Evolutionary conservation across 2,797 vertebrate species (phyloP), one percentile per base, ranked within the genome.

Genomic region (Columba guinea): DNA sequence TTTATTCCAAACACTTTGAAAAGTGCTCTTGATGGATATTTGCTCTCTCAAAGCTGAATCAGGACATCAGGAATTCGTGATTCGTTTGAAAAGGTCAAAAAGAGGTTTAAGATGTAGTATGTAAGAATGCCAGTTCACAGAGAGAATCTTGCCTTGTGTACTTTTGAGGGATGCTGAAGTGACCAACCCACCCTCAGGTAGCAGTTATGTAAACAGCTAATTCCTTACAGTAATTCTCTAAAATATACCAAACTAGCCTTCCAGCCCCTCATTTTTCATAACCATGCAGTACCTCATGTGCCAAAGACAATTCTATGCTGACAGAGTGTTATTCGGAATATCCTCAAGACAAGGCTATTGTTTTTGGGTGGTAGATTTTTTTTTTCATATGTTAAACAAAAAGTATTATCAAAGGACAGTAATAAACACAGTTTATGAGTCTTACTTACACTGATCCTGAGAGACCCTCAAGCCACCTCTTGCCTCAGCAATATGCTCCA

Each of bases 211-310:
- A 96, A 96, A 90, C 41, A 59, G 62, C 48, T 96, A 87, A 94
- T 95, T 90, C 67, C 84, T 96, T 67, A 35, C 76, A 96, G 91
- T 84, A 94, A 92, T 86, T 91, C 62, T 94, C 76, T 92, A 62
- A 90, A 93, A 62, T 18, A 63, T 35, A 85, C 34, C 49, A 84
- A 88, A 41, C 94, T 95, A 96, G 74, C 35, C 95, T 96, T 94
- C 88, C 60, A 95, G 70, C 44, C 84, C 62, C 53, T 74, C 37
- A 21, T 91, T 94, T 95, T 89, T 75, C 79, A 68, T 82, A 92
- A 81, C 79, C 79, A 76, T 90, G 55, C 41, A 87, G 76, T 39
- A 70, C 56, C 68, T 49, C 71, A 35, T 5, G n/a, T 76, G 91
- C 69, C 39, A 97, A 95, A 91, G 82, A 78, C 93, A 93, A n/a